Evolutionary conservation across 2,113 vertebrate genomes (phyloP), one percentile per base, ranked within the genome.

Genomic region (Cebus imitator): DNA sequence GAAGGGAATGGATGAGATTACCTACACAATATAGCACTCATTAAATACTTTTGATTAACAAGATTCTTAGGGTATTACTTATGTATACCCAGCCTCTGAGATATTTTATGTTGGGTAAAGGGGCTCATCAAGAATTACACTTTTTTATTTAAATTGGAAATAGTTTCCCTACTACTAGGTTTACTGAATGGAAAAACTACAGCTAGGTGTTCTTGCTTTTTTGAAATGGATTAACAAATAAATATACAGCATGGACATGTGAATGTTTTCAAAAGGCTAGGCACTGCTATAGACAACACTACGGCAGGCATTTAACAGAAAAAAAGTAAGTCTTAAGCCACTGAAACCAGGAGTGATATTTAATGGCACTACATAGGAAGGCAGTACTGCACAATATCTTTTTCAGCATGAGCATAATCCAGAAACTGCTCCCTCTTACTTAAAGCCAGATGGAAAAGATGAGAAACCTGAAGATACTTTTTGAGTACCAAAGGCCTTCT

Each of bases 231-330:
- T 84, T 50, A 96, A 75, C 10, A 76, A 66, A 87, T 87, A 55
- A 81, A 92, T 73, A 37, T 70, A 86, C 95, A 93, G 79, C 50
- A 91, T 11, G 6, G 55, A 72, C 58, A 76, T 50, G 52, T 52
- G 58, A 87, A 91, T 57, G 50, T 75, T 48, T 87, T 75, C 8
- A 91, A 95, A 8, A 50, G 45, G 27, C 25, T 23, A 82, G 58
- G n/a, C 40, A 86, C 37, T 75, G 13, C 57, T 88, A 48, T 16
- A 87, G 81, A 78, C 58, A 92, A 83, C 52, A 78, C 14, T 70
- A 96, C n/a, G 87, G 40, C 14, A 83, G n/a, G 61, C 23, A 94
- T 68, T 97, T 93, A 86, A 68, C 78, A 72, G 43, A 87, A 96
- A 94, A 95, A 61, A 6, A 90, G 52, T 84, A 70, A 94, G 35